Evolutionary conservation across 2,113 vertebrate genomes (phyloP).

Genomic region (Grammomys surdaster): DNA sequence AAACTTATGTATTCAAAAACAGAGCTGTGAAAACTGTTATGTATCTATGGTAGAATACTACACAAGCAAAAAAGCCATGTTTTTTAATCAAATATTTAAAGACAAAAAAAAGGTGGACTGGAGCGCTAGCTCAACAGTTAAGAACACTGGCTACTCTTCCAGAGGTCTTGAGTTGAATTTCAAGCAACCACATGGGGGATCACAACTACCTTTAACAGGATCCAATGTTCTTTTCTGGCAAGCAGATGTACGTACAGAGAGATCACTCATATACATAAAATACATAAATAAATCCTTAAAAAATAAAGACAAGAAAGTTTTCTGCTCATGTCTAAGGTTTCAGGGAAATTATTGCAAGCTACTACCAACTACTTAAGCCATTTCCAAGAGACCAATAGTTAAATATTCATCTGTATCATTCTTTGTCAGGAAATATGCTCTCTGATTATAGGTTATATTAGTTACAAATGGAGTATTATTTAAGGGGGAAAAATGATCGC

Average conservation of each 20-base stretch:
- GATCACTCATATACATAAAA: neutral
- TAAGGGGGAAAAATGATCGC: neutral
- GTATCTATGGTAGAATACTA: neutral
- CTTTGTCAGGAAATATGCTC: slow-evolving; percentile 25
- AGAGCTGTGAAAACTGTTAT: neutral
- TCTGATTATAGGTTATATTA: neutral
- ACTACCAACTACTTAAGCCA: neutral
- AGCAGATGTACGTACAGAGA: neutral
- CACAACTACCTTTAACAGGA: neutral
- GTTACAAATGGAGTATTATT: slow-evolving; percentile 34
- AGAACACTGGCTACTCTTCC: neutral
- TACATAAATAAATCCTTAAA: neutral
- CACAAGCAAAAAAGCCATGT: slow-evolving; percentile 23
- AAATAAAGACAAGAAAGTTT: neutral
- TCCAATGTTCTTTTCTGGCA: neutral
- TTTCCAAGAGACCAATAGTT: slow-evolving; percentile 33
- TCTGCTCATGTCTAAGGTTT: slow-evolving; percentile 8
- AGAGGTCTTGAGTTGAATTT: neutral
- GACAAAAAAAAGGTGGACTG: neutral
- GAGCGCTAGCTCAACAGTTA: neutral
- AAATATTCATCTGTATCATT: slow-evolving; percentile 5
- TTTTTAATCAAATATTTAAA: slow-evolving; percentile 30
- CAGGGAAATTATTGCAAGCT: slow-evolving; percentile 28
- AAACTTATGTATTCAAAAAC: slow-evolving; percentile 43
- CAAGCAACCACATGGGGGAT: neutral